Evolutionary conservation across 2,888 invertebrate species (phyloP).

Genomic region (Theristus sp.): DNA sequence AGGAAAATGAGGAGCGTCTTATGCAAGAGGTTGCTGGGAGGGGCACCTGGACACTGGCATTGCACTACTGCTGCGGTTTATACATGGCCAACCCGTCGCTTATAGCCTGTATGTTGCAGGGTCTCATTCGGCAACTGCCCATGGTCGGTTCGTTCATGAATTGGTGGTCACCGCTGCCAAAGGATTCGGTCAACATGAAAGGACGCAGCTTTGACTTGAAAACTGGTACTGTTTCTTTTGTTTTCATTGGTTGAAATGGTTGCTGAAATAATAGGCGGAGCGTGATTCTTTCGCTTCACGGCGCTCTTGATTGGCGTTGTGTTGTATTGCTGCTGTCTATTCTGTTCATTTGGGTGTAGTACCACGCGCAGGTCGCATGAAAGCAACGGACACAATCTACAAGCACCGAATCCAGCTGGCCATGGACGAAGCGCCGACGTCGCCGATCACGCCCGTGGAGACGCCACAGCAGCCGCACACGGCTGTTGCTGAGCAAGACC

Average conservation of each 20-base stretch:
- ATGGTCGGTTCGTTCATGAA: conserved; percentile 79
- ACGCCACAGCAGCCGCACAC: neutral
- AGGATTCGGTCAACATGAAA: conserved; percentile 50
- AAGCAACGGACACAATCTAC: conserved; percentile 17
- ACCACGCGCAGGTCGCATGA: conserved; percentile 18
- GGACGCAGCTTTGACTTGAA: conserved; percentile 57
- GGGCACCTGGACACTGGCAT: neutral
- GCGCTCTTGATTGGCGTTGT: too few relatives aligned
- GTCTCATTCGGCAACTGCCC: conserved; percentile 75
- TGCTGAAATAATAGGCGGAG: too few relatives aligned
- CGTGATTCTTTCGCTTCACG: too few relatives aligned
- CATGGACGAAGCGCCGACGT: neutral
- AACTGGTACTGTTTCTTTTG: conserved; percentile 29
- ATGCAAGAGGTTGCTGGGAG: conserved; percentile 52
- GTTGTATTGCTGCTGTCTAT: too few relatives aligned
- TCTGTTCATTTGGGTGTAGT: too few relatives aligned
- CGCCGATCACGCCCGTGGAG: neutral
- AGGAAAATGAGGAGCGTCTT: conserved; percentile 67
- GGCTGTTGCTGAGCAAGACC: too few relatives aligned
- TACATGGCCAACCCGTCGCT: neutral
- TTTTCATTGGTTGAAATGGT: too few relatives aligned
- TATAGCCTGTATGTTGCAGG: conserved; percentile 31
- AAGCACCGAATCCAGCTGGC: conserved; percentile 9
- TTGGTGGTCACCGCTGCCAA: conserved; percentile 80
- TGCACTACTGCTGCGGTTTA: too few relatives aligned